Conservation (phyloP, 1,140 invertebrate genomes). For the Drosophila malerkotliana region DNA sequence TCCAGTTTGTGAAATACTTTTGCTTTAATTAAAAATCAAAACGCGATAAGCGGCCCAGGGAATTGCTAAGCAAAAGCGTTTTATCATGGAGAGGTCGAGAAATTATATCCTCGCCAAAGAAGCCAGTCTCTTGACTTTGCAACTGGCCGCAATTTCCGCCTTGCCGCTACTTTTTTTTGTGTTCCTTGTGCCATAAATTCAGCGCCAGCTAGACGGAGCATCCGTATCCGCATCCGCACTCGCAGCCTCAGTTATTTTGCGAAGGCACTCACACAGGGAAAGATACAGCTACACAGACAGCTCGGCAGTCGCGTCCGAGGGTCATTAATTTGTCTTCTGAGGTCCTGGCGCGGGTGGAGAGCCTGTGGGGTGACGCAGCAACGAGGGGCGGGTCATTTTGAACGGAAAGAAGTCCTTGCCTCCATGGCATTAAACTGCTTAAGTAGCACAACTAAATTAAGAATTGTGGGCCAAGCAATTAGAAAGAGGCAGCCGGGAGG, state of each 20-base stretch:
- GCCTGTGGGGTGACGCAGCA: background rate
- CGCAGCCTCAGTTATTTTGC: conserved; percentile 38
- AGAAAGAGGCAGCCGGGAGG: conserved; percentile 17
- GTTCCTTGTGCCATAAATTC: conserved; percentile 62
- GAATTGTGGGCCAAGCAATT: conserved; percentile 66
- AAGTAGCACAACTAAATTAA: conserved; percentile 81
- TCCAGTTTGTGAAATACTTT: conserved; percentile 69
- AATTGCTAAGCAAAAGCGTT: conserved; percentile 36
- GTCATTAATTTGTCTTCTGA: conserved; percentile 77
- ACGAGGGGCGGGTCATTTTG: conserved; percentile 7
- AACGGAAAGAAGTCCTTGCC: conserved; percentile 23
- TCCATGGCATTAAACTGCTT: conserved; percentile 72
- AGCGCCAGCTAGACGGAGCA: conserved; percentile 65
- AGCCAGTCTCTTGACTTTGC: conserved; percentile 62
- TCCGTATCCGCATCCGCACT: conserved; percentile 18
- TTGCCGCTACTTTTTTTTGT: conserved; percentile 50
- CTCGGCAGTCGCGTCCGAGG: conserved; percentile 40
- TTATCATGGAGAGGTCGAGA: conserved; percentile 27
- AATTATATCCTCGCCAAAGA: conserved; percentile 27
- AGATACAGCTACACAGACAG: background rate
- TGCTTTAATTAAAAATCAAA: conserved; percentile 80
- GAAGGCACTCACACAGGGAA: background rate
- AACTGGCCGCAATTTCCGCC: conserved; percentile 68
- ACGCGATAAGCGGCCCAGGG: conserved; percentile 65
- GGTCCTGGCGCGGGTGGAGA: conserved; percentile 6